These are phyloP conservation scores for Enteromius afrohamiltoni DNA, from an alignment of 2,797 vertebrate species.

Conservation along the genomic window DNA sequence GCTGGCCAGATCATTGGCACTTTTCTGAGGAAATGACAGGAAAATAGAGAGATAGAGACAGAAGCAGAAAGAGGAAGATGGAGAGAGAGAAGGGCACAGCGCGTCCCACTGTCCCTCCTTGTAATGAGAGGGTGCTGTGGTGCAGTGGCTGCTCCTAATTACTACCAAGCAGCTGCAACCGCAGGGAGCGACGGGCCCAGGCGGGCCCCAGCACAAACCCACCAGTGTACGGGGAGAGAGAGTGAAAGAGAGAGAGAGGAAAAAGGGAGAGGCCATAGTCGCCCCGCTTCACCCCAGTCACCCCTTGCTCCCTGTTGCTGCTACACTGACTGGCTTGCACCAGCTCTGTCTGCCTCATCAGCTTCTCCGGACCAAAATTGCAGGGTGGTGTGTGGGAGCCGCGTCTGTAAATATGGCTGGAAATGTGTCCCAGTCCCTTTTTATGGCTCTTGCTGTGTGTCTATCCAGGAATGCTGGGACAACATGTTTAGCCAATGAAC, in stretches of 20 bases:
- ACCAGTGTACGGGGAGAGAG: conserved; percentile 63
- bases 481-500: conserved; percentile 45
- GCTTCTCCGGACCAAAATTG: conserved; percentile 76
- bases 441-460: conserved; percentile 69
- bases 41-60: conserved; percentile 41
- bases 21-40: conserved; percentile 63
- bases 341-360: conserved; percentile 78
- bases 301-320: conserved; percentile 71
- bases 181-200: conserved; percentile 66
- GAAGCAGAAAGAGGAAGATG: conserved; percentile 17
- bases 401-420: conserved; percentile 75
- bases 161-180: conserved; percentile 79
- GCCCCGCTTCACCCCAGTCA: conserved; percentile 66
- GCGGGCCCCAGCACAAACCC: conserved; percentile 70
- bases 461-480: conserved; percentile 64
- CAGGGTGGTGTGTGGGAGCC: conserved; percentile 75
- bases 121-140: conserved; percentile 83
- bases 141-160: conserved; percentile 79
- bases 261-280: conserved; percentile 66
- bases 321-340: conserved; percentile 63
- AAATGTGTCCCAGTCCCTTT: conserved; percentile 75
- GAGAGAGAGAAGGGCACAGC: conserved; percentile 70
- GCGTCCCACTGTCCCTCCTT: conserved; percentile 79
- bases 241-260: conserved; percentile 50
- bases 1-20: conserved; percentile 68